These are phyloP conservation scores for Trissolcus basalis DNA, from an alignment of 1,140 invertebrate genomes.

Conservation along the genomic window DNA sequence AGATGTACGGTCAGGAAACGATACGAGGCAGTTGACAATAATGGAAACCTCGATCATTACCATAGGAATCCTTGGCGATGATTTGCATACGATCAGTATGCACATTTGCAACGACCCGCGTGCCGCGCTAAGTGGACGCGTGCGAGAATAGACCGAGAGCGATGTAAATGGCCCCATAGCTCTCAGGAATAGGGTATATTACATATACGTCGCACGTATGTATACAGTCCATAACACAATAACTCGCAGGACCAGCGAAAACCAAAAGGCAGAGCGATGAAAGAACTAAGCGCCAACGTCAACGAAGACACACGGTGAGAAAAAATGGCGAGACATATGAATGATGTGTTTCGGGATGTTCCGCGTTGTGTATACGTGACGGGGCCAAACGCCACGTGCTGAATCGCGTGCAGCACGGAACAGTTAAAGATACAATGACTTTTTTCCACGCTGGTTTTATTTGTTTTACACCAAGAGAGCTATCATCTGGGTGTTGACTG, in stretches of 20 bases:
- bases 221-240: conserved; percentile 50
- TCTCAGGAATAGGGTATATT: conserved; percentile 48
- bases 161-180: conserved; percentile 45
- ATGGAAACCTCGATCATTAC: conserved; percentile 62
- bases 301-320: background rate
- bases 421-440: conserved; percentile 36
- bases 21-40: conserved; percentile 60
- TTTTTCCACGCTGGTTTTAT: conserved; percentile 31
- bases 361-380: conserved; percentile 36
- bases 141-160: conserved; percentile 54
- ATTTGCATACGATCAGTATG: conserved; percentile 63
- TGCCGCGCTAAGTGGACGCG: conserved; percentile 64
- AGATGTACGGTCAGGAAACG: conserved; percentile 55
- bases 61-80: conserved; percentile 60
- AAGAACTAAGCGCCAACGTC: too few species aligned
- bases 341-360: conserved; percentile 39
- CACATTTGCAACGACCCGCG: conserved; percentile 59
- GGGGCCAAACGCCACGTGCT: conserved; percentile 42
- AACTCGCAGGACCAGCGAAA: conserved; percentile 10
- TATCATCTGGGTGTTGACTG: conserved; percentile 25
- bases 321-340: conserved; percentile 12
- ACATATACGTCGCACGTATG: conserved; percentile 28
- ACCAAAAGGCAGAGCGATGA: conserved; percentile 11
- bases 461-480: conserved; percentile 26
- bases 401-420: conserved; percentile 41